Evolutionary conservation across 2,113 vertebrate genomes (phyloP), one percentile per base, ranked within the genome.

Genomic region (Carettochelys insculpta): DNA sequence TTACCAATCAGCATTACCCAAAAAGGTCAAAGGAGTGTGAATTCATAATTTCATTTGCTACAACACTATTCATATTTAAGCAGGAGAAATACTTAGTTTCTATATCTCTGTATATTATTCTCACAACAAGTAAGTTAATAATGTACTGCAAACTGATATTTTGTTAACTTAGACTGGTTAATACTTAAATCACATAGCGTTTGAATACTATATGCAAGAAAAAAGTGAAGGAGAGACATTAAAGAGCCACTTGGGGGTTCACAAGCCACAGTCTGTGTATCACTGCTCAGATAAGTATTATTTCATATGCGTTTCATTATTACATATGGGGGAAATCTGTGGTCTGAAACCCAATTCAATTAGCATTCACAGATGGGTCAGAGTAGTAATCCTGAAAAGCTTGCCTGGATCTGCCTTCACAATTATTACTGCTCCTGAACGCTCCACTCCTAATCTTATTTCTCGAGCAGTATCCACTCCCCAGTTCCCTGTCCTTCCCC

Each of bases 301-400:
- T 88, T 90, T 54, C 52, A 8, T 81, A 86, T 90, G 38, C 54
- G 24, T 20, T 88, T 90, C 73, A 13, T 86, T 52, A n/a, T 47
- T 73, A 54, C 71, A 77, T 34, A 27, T 82, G 85, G 80, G 61
- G 52, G 71, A 84, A 76, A 38, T 38, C 17, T 68, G 52, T 17
- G 78, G 12, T 53, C 43, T 79, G 71, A 82, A 9, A 50, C 16
- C 14, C 45, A 77, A 17, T 31, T 31, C 29, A 50, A 77, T 20
- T 50, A 77, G 16, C 17, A 47, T 48, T 31, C 47, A 50, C 17
- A 20, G 29, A 73, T 38, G 68, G 38, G 9, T 43, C 22, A 71
- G 38, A 77, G 45, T 16, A 56, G 6, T 58, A 86, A 58, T 24
- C 27, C 11, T 6, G 22, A 25, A 78, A 78, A 83, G 14, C 76